phyloP scores from a whole-genome alignment of 2,888 invertebrate genomes.

The Caradrina kadenii region DNA sequence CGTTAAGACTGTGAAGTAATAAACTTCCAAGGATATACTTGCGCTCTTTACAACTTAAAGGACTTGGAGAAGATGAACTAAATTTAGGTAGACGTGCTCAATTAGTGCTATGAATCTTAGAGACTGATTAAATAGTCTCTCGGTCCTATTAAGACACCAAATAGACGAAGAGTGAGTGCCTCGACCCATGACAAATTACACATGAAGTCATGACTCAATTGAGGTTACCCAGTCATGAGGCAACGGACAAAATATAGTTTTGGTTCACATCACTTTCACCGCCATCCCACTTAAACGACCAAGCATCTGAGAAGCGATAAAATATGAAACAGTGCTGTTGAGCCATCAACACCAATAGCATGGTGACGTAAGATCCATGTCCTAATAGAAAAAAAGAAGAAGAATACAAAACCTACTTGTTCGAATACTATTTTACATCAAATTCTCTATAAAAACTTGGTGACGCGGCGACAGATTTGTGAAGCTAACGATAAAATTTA shows the following conservation, averaged over 20 bases:
- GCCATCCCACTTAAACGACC: conserved; percentile 62
- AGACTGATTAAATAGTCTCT: conserved; percentile 32
- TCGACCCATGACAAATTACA: conserved; percentile 61
- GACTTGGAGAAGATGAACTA: conserved; percentile 26
- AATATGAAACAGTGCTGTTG: conserved; percentile 48
- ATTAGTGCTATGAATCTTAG: conserved; percentile 23
- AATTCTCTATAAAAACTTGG: conserved; percentile 23
- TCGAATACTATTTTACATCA: conserved; percentile 13
- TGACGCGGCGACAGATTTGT: conserved; percentile 18
- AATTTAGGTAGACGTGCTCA: conserved; percentile 20
- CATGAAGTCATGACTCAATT: conserved; percentile 60
- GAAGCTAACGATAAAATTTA: conserved; percentile 1
- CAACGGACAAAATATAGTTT: conserved; percentile 64
- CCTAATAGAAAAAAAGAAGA: conserved; percentile 18
- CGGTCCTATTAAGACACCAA: conserved; percentile 8
- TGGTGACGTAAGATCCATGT: conserved; percentile 38
- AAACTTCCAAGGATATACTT: conserved; percentile 37
- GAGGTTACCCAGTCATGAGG: conserved; percentile 71
- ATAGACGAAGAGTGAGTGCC: conserved; percentile 29
- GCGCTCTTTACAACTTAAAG: conserved; percentile 23
- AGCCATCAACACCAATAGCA: conserved; percentile 36
- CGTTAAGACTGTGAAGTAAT: conserved; percentile 18
- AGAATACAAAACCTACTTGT: conserved; percentile 15
- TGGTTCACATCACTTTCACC: conserved; percentile 73
- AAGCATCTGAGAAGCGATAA: conserved; percentile 51